Evolutionary conservation across 1,140 invertebrate genomes (phyloP), one percentile per base, ranked within the genome.

Genomic region (Drosophila lini): DNA sequence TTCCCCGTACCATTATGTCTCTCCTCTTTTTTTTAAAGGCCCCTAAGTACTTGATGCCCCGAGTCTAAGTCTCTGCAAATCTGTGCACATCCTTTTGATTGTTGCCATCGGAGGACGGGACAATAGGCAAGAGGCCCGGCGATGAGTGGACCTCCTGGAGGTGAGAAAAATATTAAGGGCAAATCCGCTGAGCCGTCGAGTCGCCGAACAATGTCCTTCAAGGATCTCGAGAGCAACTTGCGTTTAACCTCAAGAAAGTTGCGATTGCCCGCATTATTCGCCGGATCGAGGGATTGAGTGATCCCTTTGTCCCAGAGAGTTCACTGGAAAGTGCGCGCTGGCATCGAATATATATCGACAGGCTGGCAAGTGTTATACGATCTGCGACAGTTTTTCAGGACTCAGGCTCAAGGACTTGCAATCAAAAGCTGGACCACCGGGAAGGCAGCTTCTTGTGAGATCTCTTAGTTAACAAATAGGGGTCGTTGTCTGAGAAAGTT

Each of bases 231-330:
- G 83, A 75, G 76, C 76, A 89, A 82, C 88, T 90, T 90, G 88
- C 88, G 88, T 91, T 90, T 91, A 90, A 90, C 88, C 88, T 90
- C 83, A 90, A 90, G 81, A 91, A 90, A 85, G 85, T 89, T 85
- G 84, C 83, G 78, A 91, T 91, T 91, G 88, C 88, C 89, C 88
- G 88, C 88, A 90, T 89, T 59, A 73, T 57, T 65, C 32, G 50
- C 16, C 32, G 50, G 32, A 22, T 34, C 45, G 25, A 40, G 41
- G 50, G 16, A 71, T 71, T 44, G 32, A 55, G 53, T 38, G 65
- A 48, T 53, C 36, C 60, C 65, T 48, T 78, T 71, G 74, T 68
- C 45, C 50, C 8, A n/a, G 7, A 9, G 38, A 60, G 42, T 85
- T 90, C 80, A 48, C 53, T 61, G 42, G 85, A 81, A 79, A 78